phyloP scores from a whole-genome alignment of 2,888 invertebrate species.

The Sphaerophoria taeniata region DNA sequence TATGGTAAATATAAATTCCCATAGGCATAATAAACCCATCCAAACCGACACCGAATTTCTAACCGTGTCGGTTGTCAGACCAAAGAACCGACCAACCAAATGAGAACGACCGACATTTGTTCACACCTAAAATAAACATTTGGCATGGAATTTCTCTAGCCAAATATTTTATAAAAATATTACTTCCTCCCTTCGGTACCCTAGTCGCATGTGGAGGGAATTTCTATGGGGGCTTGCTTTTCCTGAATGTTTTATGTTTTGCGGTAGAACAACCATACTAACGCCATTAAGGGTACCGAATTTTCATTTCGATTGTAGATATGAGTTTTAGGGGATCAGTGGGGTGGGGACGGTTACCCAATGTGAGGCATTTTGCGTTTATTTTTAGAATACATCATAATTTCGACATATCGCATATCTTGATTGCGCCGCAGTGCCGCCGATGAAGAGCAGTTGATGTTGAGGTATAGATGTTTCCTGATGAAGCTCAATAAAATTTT shows the following conservation, averaged over 20 bases:
- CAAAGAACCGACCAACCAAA: not conserved
- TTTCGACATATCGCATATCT: constrained; percentile 2
- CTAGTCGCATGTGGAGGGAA: constrained; percentile 7
- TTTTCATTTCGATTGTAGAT: constrained; percentile 63
- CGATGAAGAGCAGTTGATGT: not conserved
- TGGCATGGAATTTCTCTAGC: constrained; percentile 24
- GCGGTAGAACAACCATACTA: constrained; percentile 49
- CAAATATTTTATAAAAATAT: constrained; percentile 29
- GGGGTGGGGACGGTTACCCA: constrained; percentile 21
- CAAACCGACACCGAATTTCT: constrained; percentile 17
- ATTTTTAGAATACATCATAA: constrained; percentile 30
- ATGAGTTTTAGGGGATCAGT: constrained; percentile 38
- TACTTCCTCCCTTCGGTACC: constrained; percentile 44
- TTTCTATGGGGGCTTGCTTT: no score
- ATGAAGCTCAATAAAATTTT: constrained; percentile 67
- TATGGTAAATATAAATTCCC: constrained; percentile 43
- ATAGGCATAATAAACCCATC: constrained; percentile 35
- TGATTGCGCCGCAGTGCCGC: not conserved
- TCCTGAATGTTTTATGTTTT: constrained; percentile 35
- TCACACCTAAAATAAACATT: constrained; percentile 31
- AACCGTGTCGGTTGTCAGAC: not conserved
- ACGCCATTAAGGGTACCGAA: constrained; percentile 57
- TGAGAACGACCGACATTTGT: constrained; percentile 1
- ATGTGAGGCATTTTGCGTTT: constrained; percentile 11
- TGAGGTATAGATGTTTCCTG: constrained; percentile 6